Percentiles rank a stretch among this genome's conserved stretches.
Conservation (phyloP, 2,113 vertebrate genomes). For the Hydropotes inermis region DNA sequence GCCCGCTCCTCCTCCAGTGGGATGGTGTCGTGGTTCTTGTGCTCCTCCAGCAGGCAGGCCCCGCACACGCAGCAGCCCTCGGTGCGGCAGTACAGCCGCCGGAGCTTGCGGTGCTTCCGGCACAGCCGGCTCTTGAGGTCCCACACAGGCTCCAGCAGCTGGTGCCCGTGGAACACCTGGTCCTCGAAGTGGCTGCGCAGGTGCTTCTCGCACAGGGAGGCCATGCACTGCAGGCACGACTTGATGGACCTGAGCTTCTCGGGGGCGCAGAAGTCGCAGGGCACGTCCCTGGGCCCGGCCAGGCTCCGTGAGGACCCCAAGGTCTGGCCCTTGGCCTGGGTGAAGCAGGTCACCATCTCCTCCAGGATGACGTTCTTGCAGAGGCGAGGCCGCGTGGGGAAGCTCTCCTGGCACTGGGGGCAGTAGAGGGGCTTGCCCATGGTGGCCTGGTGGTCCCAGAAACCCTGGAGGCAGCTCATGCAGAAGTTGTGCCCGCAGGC, state of each 20-base stretch:
- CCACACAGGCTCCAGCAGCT: conserved; percentile 82
- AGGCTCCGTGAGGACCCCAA: neutral
- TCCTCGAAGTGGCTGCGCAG: conserved; percentile 83
- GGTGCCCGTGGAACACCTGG: conserved; percentile 78
- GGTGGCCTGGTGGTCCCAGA: conserved; percentile 71
- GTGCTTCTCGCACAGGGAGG: conserved; percentile 87
- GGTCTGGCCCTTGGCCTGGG: conserved; percentile 48
- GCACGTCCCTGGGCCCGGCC: conserved; percentile 70
- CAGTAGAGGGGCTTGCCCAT: conserved; percentile 69
- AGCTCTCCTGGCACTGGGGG: conserved; percentile 77
- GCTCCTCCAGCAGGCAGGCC: conserved; percentile 75
- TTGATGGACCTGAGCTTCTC: conserved; percentile 80
- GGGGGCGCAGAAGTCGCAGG: conserved; percentile 84
- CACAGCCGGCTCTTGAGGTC: conserved; percentile 83
- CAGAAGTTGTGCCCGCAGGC: conserved; percentile 76
- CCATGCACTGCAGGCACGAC: conserved; percentile 85
- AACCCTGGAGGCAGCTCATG: conserved; percentile 75
- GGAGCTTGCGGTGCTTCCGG: conserved; percentile 67
- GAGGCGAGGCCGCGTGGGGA: conserved; percentile 63
- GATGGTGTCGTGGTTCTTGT: conserved; percentile 71
- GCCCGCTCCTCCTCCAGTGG: conserved; percentile 73
- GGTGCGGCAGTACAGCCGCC: conserved; percentile 68
- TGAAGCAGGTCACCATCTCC: conserved; percentile 76
- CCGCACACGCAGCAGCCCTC: conserved; percentile 79
- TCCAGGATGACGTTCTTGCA: conserved; percentile 73